Evolutionary conservation across 2,888 invertebrate species (phyloP).

Genomic region (Neoascia interrupta): DNA sequence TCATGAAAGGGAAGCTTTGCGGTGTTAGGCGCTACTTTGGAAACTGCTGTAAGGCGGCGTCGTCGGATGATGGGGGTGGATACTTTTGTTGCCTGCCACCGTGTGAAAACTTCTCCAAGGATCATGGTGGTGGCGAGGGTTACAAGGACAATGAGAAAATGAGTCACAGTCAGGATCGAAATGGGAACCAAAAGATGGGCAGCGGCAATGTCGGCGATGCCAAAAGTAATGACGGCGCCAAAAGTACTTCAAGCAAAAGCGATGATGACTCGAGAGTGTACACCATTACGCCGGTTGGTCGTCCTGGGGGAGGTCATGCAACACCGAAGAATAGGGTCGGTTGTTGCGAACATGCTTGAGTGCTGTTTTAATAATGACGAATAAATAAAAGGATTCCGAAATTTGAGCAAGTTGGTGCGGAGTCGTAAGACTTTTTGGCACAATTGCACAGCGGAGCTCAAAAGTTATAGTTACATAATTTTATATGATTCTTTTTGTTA

Average conservation of each 20-base stretch:
- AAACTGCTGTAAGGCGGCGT: not conserved
- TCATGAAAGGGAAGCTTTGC: slow-evolving; percentile 69
- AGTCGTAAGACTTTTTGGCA: too few relatives aligned
- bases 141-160: slow-evolving; percentile 32
- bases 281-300: slow-evolving; percentile 48
- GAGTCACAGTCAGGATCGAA: slow-evolving; percentile 31
- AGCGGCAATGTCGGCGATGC: slow-evolving; percentile 5
- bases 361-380: slow-evolving; percentile 14
- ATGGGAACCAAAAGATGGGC: not conserved
- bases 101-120: not conserved
- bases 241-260: slow-evolving; percentile 54
- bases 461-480: too few relatives aligned
- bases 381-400: slow-evolving; percentile 38
- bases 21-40: slow-evolving; percentile 57
- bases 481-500: too few relatives aligned
- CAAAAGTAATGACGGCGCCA: slow-evolving; percentile 56
- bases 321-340: not conserved
- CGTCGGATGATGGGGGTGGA: too few relatives aligned
- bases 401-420: too few relatives aligned
- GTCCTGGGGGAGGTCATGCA: slow-evolving; percentile 5
- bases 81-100: too few relatives aligned
- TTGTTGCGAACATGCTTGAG: not conserved
- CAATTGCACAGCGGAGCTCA: too few relatives aligned
- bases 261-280: slow-evolving; percentile 50
- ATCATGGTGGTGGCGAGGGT: slow-evolving; percentile 6